These are phyloP conservation scores for Drosophila orena DNA, from an alignment of 1,140 invertebrate genomes.

Conservation along the genomic window DNA sequence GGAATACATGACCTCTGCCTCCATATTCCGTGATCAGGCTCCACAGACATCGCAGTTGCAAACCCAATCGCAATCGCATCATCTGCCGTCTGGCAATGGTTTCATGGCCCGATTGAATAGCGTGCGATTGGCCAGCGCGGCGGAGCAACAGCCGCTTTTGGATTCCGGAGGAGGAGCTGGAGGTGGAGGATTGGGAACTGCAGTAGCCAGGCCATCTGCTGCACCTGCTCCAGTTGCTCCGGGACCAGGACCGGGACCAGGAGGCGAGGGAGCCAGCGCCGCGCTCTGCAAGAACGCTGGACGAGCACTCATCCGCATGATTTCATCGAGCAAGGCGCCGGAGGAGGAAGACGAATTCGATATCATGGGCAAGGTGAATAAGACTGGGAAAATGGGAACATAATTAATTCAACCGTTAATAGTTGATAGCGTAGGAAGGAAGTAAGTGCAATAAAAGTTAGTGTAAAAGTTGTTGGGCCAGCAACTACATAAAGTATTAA, in stretches of 20 bases:
- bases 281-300: constrained; percentile 71
- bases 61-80: constrained; percentile 15
- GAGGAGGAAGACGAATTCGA: constrained; percentile 79
- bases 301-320: constrained; percentile 79
- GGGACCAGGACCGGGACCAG: constrained; percentile 48
- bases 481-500: no score
- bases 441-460: no score
- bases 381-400: background rate
- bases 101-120: constrained; percentile 64
- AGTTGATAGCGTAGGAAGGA: no score
- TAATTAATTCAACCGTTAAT: no score
- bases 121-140: constrained; percentile 37
- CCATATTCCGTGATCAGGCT: constrained; percentile 56
- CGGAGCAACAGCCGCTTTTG: constrained; percentile 63
- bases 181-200: constrained; percentile 10
- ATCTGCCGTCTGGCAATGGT: constrained; percentile 57
- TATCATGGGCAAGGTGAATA: constrained; percentile 81
- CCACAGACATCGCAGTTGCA: constrained; percentile 21
- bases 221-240: constrained; percentile 22
- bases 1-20: constrained; percentile 64
- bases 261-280: constrained; percentile 54
- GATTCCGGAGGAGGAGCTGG: constrained; percentile 39
- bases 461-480: no score
- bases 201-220: constrained; percentile 8
- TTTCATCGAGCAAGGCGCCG: constrained; percentile 58